These are phyloP conservation scores for Cricetomys ansorgei DNA, from an alignment of 2,113 vertebrate species.

Conservation along the genomic window DNA sequence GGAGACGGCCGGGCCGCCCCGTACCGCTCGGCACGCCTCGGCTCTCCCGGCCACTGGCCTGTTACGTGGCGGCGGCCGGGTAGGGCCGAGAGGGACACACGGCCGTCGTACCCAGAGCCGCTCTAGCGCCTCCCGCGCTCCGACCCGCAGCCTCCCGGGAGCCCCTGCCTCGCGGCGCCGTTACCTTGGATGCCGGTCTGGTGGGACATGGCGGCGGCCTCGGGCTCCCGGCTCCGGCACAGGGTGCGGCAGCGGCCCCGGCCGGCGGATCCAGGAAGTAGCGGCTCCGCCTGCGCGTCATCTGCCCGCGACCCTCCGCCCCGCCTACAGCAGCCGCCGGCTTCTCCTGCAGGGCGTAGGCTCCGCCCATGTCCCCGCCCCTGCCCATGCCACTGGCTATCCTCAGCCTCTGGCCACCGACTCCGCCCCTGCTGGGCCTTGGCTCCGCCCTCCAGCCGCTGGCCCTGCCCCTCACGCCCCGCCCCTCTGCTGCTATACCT, in stretches of 20 bases:
- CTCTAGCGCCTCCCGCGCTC: background rate
- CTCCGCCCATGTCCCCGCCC: background rate
- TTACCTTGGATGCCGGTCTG: slow-evolving; percentile 98
- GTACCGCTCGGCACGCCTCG: background rate
- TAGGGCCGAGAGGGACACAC: background rate
- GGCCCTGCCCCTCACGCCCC: rapidly evolving
- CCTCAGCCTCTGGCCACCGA: rapidly evolving
- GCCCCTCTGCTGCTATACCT: background rate
- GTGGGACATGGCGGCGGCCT: slow-evolving; percentile 90
- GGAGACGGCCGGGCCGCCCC: background rate
- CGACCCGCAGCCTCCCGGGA: background rate
- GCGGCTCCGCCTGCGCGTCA: slow-evolving; percentile 65
- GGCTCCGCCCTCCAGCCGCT: too few species aligned
- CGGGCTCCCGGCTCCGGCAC: slow-evolving; percentile 39
- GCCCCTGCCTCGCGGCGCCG: slow-evolving; percentile 25
- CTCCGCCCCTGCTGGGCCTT: rapidly evolving
- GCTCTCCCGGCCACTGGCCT: background rate
- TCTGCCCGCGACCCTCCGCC: slow-evolving; percentile 53
- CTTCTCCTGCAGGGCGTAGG: background rate
- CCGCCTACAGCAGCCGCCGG: slow-evolving; percentile 32
- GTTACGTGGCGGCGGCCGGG: slow-evolving; percentile 37
- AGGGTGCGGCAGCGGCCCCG: slow-evolving; percentile 43
- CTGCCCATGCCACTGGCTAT: background rate
- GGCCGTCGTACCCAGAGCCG: background rate
- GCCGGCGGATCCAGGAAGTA: slow-evolving; percentile 69